Base-by-base conservation (phyloP, 1,140 invertebrate species). In the Dinoponera quadriceps region DNA sequence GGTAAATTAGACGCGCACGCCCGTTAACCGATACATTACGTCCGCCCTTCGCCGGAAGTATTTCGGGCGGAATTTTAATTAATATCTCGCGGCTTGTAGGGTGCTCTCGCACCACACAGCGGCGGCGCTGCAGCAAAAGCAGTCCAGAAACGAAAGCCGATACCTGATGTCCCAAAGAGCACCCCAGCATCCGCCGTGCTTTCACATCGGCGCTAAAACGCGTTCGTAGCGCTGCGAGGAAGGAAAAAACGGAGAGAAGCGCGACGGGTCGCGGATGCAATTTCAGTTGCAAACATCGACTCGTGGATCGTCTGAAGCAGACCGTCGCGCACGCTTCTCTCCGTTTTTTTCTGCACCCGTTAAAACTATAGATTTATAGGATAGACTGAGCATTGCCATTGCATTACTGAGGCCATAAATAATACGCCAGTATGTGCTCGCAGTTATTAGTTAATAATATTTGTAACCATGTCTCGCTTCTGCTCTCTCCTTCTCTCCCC, bases 61-160 rank as follows among this genome's bases (percentile, higher is more conserved):
- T 91, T 90, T 82, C 78, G 63, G 1, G 51, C 77, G 86, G 90
- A 92, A 92, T 92, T 91, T 92, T 91, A 91, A 92, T 92, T 91
- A 92, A 92, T 91, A 89, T 87, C 82, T 82, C 87, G 78, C 51
- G 83, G 84, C 84, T 83, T 68, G 51, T 27, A 48, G 82, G 54
- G n/a, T 27, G 62, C 74, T 48, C 63, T 60, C 51, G 29, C 27
- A 49, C 59, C 18, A 22, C 33, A 38, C 54, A 63, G 22, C 38
- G n/a, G 62, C 18, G 60, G 27, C 3, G 38, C 38, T 44, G 54
- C 54, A 65, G 66, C 74, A 85, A 84, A 82, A 84, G 82, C 59
- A 78, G 82, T 44, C 44, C 55, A 57, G 33, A 38, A 49, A 77
- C 78, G 27, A 84, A 72, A 85, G 69, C 65, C 72, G 82, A 85